Evolutionary conservation across 1,140 invertebrate genomes (phyloP).

Genomic region (Drosophila seguyi): DNA sequence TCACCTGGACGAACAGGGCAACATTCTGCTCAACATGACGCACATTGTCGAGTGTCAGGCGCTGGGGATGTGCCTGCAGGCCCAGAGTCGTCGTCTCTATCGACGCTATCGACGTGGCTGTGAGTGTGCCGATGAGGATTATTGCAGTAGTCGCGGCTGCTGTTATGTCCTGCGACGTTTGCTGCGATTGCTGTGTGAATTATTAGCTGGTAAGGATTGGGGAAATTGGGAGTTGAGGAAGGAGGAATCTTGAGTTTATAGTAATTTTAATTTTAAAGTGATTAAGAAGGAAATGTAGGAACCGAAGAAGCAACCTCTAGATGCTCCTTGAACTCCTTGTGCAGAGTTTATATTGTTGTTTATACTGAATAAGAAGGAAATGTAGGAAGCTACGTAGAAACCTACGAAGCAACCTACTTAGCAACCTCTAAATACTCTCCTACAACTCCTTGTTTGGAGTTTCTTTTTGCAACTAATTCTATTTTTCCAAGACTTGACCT

Average conservation of each 20-base stretch:
- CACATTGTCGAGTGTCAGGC: constrained; percentile 78
- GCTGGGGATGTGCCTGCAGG: constrained; percentile 55
- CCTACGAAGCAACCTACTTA: too few species aligned
- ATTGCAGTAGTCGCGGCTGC: constrained; percentile 39
- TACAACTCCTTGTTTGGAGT: neutral
- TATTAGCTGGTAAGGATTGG: constrained; percentile 64
- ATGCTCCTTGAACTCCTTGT: too few species aligned
- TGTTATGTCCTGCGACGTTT: constrained; percentile 49
- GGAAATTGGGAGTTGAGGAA: neutral
- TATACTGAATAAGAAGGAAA: too few species aligned
- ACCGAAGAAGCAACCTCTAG: too few species aligned
- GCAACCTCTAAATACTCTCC: neutral
- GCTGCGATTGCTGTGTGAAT: constrained; percentile 49
- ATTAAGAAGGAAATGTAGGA: too few species aligned
- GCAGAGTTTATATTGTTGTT: too few species aligned
- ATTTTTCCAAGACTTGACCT: neutral
- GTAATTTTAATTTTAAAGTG: too few species aligned
- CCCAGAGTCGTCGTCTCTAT: constrained; percentile 71
- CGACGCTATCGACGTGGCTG: constrained; percentile 71
- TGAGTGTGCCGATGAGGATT: constrained; percentile 64
- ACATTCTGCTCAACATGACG: constrained; percentile 78
- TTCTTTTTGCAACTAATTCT: neutral
- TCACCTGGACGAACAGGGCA: constrained; percentile 81
- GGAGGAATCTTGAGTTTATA: too few species aligned
- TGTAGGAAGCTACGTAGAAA: neutral